A percentile compares a stretch with the other conserved stretches of the same genome.
phyloP scores from a whole-genome alignment of 2,888 invertebrate genomes.

The Neria commutata region DNA sequence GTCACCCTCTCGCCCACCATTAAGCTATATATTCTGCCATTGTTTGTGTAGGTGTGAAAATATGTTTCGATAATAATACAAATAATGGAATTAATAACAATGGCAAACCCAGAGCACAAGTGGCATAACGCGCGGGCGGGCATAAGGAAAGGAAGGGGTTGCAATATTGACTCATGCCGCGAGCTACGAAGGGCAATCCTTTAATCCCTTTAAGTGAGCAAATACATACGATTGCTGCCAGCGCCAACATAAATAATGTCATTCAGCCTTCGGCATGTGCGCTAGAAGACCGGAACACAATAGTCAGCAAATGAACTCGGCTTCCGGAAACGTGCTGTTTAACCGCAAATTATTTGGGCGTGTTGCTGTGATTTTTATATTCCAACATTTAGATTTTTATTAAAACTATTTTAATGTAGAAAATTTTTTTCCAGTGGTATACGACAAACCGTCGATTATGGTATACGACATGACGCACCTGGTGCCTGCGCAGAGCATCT shows the following conservation, averaged over 20 bases:
- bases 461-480: constrained; percentile 61
- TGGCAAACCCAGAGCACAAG: constrained; percentile 36
- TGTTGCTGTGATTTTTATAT: constrained; percentile 1
- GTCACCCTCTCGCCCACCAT: too few relatives aligned
- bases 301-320: constrained; percentile 7
- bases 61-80: constrained; percentile 47
- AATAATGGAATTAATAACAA: constrained; percentile 42
- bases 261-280: constrained; percentile 34
- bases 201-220: constrained; percentile 28
- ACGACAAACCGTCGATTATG: too few relatives aligned
- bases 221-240: constrained; percentile 24
- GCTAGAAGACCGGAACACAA: constrained; percentile 6
- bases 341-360: constrained; percentile 34
- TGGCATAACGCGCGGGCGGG: constrained; percentile 16
- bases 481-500: constrained; percentile 56
- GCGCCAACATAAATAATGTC: constrained; percentile 45
- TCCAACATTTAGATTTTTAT: background rate
- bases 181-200: constrained; percentile 27
- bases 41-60: constrained; percentile 59
- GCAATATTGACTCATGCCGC: constrained; percentile 31
- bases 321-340: constrained; percentile 16
- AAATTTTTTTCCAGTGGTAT: background rate
- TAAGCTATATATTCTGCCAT: too few relatives aligned
- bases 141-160: constrained; percentile 11
- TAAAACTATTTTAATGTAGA: constrained; percentile 13